Base-by-base conservation (phyloP, 2,888 invertebrate genomes). In the Chrysomela aeneicollis region DNA sequence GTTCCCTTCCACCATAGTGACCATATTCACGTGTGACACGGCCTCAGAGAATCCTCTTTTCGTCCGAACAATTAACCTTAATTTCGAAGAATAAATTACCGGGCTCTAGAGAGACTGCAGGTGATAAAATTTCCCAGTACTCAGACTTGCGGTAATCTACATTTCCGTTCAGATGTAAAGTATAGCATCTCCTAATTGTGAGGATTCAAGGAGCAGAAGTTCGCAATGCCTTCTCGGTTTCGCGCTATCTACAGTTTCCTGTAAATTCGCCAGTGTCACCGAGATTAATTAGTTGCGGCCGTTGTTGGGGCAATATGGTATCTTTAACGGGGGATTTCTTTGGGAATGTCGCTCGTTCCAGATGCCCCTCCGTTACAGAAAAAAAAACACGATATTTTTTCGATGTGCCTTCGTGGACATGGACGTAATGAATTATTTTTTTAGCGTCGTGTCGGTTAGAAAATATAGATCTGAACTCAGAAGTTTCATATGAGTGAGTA, bases 311-410 rank as follows among this genome's bases (percentile, higher is more conserved):
- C 65, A 64, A 64, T 64, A 64, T 64, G 64, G 64, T 58, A 61
- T 64, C 35, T 61, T 61, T 65, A 65, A 65, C 61, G 65, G 61
- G 65, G 47, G n/a, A 61, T 65, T 65, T 61, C 58, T 61, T 47
- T 12, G 3, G 42, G 12, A 15, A 12, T 9, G 32, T 35, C 42
- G 21, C 42, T 64, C 26, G 21, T 2, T 49, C 58, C 65, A 65
- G 61, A 65, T 61, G 65, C 61, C 52, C 61, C 61, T 54, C 53
- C 53, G 49, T 47, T 19, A 12, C 42, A 42, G 15, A 42, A 49
- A 37, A 51, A 55, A 61, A 64, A 64, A 61, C 50, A 49, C 26
- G 47, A 22, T 61, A 51, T 61, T 51, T 37, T 61, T 52, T 54
- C 37, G 51, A 26, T 26, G 26, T 26, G 6, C 26, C 6, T 26